Conservation (phyloP, 92 coral and sea anemone species). For the Zoanthus gigantus region DNA sequence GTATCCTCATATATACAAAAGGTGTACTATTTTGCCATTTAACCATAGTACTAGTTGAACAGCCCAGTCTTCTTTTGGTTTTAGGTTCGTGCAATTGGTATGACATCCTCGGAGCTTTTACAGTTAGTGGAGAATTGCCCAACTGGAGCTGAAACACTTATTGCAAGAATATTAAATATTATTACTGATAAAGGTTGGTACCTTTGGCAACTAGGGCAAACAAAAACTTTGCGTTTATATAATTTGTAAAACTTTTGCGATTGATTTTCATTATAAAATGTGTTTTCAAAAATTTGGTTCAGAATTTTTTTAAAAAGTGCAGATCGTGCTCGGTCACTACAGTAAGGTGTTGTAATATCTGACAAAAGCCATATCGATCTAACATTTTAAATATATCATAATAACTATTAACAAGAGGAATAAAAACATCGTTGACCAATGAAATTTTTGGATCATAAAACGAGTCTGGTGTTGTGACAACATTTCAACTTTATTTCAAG, state of each 20-base stretch:
- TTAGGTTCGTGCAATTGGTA: conserved; percentile 96
- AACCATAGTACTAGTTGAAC: background rate
- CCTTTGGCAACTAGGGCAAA: background rate
- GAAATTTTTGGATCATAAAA: too few relatives aligned
- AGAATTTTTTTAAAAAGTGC: background rate
- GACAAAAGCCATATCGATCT: too few relatives aligned
- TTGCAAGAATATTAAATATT: conserved; percentile 93
- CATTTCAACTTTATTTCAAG: too few relatives aligned
- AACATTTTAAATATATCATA: background rate
- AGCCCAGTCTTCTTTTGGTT: background rate
- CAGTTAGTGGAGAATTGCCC: conserved; percentile 98
- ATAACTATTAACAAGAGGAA: too few relatives aligned
- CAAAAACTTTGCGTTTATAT: too few relatives aligned
- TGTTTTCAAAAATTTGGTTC: too few relatives aligned
- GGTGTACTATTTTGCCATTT: background rate
- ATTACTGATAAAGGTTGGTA: conserved; percentile 95
- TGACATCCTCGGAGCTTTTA: conserved; percentile 92
- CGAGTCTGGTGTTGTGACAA: too few relatives aligned
- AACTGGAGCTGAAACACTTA: conserved; percentile 95
- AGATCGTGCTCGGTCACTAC: too few relatives aligned
- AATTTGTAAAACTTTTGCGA: too few relatives aligned
- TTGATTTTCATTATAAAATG: too few relatives aligned
- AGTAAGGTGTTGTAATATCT: too few relatives aligned
- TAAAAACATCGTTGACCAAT: too few relatives aligned
- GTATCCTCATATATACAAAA: background rate